Percentiles rank a stretch among this genome's conserved stretches.
Conservation (phyloP, 2,797 vertebrate species). For the Mycteria americana region DNA sequence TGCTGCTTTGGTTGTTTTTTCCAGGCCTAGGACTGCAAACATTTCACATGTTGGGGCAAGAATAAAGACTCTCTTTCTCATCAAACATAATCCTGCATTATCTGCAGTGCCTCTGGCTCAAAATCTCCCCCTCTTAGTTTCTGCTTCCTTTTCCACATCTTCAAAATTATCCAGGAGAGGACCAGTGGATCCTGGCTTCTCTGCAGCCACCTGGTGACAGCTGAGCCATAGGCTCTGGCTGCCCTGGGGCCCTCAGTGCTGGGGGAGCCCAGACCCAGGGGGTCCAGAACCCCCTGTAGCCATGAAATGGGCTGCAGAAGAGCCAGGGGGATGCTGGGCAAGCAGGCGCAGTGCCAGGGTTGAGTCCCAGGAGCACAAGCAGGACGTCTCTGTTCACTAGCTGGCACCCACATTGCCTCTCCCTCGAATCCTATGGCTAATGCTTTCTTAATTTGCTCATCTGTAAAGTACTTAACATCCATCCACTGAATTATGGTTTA, state of each 20-base stretch:
- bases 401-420: not conserved
- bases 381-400: not conserved
- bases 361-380: not conserved
- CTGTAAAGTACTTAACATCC: not conserved
- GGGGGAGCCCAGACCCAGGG: not conserved
- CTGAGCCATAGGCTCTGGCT: not conserved
- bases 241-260: not conserved
- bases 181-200: not conserved
- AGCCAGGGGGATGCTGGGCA: not conserved
- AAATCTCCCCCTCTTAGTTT: not conserved
- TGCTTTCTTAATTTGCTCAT: slow-evolving; percentile 8
- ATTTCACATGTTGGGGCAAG: not conserved
- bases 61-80: not conserved
- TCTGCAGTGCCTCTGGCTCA: not conserved
- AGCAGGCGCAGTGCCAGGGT: not conserved
- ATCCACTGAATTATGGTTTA: not conserved
- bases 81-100: not conserved
- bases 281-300: not conserved
- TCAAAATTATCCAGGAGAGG: not conserved
- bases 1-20: not conserved
- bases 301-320: not conserved
- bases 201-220: not conserved
- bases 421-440: not conserved
- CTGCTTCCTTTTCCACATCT: not conserved
- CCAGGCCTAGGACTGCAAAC: not conserved